Evolutionary conservation across 1,140 invertebrate genomes (phyloP).

Genomic region (Matsumurasca onukii): DNA sequence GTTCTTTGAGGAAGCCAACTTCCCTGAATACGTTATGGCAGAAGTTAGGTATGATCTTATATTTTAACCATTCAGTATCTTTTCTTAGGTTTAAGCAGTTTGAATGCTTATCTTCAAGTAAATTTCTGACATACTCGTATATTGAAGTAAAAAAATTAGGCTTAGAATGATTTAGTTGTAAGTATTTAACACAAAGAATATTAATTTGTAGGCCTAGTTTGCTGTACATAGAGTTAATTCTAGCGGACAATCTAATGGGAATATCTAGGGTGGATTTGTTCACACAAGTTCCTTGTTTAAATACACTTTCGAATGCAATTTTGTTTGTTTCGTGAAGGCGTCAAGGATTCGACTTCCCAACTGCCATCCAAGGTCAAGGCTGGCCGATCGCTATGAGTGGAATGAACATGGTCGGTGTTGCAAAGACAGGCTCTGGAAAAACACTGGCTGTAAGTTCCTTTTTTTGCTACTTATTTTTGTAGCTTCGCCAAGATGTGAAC

Average conservation of each 20-base stretch:
- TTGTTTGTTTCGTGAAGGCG: conserved; percentile 36
- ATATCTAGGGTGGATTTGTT: too few species aligned
- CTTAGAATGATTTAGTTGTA: not conserved
- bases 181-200: too few species aligned
- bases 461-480: not conserved
- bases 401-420: conserved; percentile 82
- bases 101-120: too few species aligned
- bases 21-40: conserved; percentile 74
- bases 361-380: conserved; percentile 76
- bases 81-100: too few species aligned
- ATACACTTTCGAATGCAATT: too few species aligned
- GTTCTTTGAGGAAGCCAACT: conserved; percentile 75
- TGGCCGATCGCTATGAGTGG: conserved; percentile 84
- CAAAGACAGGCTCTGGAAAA: conserved; percentile 69
- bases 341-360: conserved; percentile 71
- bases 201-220: too few species aligned
- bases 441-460: conserved; percentile 47
- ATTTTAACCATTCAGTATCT: too few species aligned
- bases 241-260: too few species aligned
- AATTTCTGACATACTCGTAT: too few species aligned
- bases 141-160: not conserved
- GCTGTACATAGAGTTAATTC: too few species aligned
- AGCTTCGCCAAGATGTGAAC: not conserved
- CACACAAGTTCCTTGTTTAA: too few species aligned
- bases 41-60: conserved; percentile 67